Base-by-base conservation (phyloP, 2,113 vertebrate species). In the Oceanites oceanicus region DNA sequence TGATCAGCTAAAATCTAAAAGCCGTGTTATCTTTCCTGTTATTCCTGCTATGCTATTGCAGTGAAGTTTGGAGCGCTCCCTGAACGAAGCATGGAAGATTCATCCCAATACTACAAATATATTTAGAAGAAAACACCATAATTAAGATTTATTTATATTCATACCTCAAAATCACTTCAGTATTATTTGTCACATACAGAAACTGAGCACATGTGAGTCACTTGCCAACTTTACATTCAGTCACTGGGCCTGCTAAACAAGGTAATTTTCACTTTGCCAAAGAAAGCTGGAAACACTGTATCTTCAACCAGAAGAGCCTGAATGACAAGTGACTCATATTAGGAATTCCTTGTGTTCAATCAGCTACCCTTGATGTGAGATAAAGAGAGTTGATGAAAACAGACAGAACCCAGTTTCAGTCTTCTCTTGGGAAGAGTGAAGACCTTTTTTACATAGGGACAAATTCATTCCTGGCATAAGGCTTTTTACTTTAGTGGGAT, bases 281-380 rank as follows among this genome's bases (percentile, higher is more conserved):
- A 62, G 86, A 53, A 68, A 68, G 68, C 80, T 75, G 55, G 36
- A 68, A 91, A 61, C 2, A 18, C 47, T 75, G 8, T 2, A 70
- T 19, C 77, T 53, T 89, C 92, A 75, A 19, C 88, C 83, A 87
- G 94, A 85, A 85, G 73, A 84, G 91, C 94, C 1, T 72, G 97
- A 96, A 91, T 92, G 92, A 94, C 97, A 94, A 92, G 92, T 82
- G 88, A 65, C 92, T 97, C 36, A 12, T 85, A 94, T 97, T 91
- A 96, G 94, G 95, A 92, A 97, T 97, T 97, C 95, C 91, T 94
- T 96, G 86, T 96, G 96, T 95, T 97, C 94, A 94, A 89, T 91
- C 95, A 94, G 58, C 61, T 89, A 23, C 77, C 92, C 97, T 94
- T 95, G 83, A 95, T 95, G 92, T 91, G 76, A 97, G 94, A 97